phyloP scores from a whole-genome alignment of 1,140 invertebrate genomes.

The Philotrypesis tridentata region DNA sequence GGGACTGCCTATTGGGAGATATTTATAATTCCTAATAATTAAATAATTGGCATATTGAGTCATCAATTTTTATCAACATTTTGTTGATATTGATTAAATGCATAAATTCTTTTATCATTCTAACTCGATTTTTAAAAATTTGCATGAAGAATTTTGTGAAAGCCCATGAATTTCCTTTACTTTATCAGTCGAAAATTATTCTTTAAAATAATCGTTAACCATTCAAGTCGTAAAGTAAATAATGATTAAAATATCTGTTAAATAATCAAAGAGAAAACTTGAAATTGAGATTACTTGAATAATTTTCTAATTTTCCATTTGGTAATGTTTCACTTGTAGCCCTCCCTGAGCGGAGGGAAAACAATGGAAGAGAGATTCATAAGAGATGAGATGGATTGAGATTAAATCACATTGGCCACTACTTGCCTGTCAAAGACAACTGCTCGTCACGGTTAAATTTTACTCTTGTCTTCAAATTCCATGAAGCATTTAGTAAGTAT shows the following conservation, averaged over 20 bases:
- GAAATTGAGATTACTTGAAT: conserved; percentile 49
- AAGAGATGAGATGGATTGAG: conserved; percentile 21
- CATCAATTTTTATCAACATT: conserved; percentile 3
- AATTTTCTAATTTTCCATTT: conserved; percentile 72
- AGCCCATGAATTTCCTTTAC: conserved; percentile 43
- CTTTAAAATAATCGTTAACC: conserved; percentile 11
- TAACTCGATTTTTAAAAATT: conserved; percentile 7
- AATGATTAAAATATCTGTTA: conserved; percentile 3
- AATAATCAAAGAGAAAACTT: conserved; percentile 54
- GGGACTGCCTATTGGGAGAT: conserved; percentile 72
- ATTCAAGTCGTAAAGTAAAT: conserved; percentile 23
- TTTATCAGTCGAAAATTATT: not conserved
- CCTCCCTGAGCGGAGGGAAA: conserved; percentile 72
- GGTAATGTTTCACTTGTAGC: conserved; percentile 74
- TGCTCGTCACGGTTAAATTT: conserved; percentile 12
- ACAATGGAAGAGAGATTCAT: conserved; percentile 59
- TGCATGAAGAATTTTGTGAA: conserved; percentile 33
- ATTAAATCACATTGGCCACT: conserved; percentile 12
- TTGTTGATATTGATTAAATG: conserved; percentile 7
- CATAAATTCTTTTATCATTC: not conserved
- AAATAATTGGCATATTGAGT: conserved; percentile 26
- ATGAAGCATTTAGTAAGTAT: conserved; percentile 44
- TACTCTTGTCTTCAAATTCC: not conserved
- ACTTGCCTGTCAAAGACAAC: conserved; percentile 2
- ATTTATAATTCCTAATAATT: conserved; percentile 56